phyloP scores from a whole-genome alignment of 2,113 vertebrate species.

The Dryoscopus gambensis region DNA sequence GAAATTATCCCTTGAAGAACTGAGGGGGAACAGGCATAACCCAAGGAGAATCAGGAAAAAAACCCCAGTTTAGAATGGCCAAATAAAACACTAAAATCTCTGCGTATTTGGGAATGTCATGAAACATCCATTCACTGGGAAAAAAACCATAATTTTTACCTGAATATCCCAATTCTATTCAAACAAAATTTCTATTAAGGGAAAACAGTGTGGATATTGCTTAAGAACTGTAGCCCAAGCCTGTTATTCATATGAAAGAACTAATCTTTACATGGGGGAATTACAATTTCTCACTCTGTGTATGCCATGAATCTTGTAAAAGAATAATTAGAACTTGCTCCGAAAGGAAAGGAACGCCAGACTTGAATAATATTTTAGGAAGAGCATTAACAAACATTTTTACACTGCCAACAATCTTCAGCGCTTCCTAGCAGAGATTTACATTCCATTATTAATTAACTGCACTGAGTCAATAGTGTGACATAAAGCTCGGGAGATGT shows the following conservation, averaged over 20 bases:
- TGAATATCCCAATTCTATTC: neutral
- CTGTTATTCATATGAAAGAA: conserved; percentile 17
- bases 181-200: neutral
- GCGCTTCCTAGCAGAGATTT: conserved; percentile 16
- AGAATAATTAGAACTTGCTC: conserved; percentile 56
- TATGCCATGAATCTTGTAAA: conserved; percentile 26
- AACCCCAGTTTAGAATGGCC: neutral
- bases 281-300: conserved; percentile 28
- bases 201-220: neutral
- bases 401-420: conserved; percentile 1
- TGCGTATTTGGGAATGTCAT: neutral
- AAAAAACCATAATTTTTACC: neutral
- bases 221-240: neutral
- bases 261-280: conserved; percentile 37
- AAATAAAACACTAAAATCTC: neutral
- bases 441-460: conserved; percentile 50
- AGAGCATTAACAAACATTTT: conserved; percentile 44
- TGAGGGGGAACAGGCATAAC: neutral
- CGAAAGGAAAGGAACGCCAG: conserved; percentile 4
- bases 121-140: neutral
- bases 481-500: conserved; percentile 8
- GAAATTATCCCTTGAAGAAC: conserved; percentile 16
- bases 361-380: conserved; percentile 15
- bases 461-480: neutral
- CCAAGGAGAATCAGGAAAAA: neutral